Evolutionary conservation across 2,113 vertebrate species (phyloP).

Genomic region (Neolamprologus kungweensis): DNA sequence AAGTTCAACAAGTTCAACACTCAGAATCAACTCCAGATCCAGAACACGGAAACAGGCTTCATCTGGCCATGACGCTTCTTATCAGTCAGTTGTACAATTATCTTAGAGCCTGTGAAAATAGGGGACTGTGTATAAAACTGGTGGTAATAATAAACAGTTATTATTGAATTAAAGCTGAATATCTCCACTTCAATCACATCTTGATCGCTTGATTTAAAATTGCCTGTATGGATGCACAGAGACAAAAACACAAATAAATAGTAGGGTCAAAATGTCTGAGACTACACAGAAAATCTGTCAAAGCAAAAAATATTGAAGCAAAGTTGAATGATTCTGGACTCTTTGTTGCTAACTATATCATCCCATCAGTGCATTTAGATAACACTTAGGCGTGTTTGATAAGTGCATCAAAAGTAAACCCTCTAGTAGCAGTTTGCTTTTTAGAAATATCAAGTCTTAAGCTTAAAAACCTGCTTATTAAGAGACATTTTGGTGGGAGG

Average conservation of each 20-base stretch:
- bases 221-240: neutral
- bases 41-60: neutral
- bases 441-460: neutral
- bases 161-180: neutral
- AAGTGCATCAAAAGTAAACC: neutral
- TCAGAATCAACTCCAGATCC: neutral
- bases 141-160: neutral
- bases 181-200: neutral
- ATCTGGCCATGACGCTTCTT: neutral
- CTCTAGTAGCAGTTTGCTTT: neutral
- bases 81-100: neutral
- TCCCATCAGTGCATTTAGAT: neutral
- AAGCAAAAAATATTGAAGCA: neutral
- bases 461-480: neutral
- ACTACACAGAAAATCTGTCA: neutral
- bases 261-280: rapidly evolving
- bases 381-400: neutral
- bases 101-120: neutral
- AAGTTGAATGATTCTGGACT: neutral
- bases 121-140: neutral
- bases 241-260: neutral
- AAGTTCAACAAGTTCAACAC: neutral
- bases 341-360: neutral
- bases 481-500: neutral
- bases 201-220: neutral